Evolutionary conservation across 2,888 invertebrate genomes (phyloP).

Genomic region (Zootermopsis nevadensis): DNA sequence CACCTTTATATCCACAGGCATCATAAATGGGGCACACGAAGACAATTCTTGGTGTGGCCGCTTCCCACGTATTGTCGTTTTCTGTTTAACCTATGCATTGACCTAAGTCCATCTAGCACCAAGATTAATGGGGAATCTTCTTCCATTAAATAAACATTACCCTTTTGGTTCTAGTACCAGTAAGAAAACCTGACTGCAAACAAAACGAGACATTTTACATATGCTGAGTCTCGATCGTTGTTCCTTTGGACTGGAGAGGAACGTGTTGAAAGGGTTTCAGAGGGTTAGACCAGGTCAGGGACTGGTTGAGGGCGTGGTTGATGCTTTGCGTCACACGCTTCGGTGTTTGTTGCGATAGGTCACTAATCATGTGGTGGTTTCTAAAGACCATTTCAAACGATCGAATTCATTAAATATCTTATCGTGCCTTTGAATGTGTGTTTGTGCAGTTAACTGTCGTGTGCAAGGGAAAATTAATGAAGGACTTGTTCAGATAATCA

Average conservation of each 20-base stretch:
- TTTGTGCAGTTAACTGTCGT: too few relatives aligned
- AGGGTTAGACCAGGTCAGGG: slow-evolving; percentile 18
- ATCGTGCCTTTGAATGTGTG: too few relatives aligned
- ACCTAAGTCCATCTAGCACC: slow-evolving; percentile 9
- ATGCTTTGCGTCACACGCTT: background rate
- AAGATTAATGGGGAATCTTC: slow-evolving; percentile 34
- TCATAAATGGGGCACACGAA: background rate
- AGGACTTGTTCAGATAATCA: too few relatives aligned
- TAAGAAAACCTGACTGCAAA: background rate
- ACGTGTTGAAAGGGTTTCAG: background rate
- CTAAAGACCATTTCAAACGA: background rate
- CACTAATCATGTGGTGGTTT: background rate
- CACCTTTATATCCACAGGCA: background rate
- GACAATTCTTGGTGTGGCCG: background rate
- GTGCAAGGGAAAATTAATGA: too few relatives aligned
- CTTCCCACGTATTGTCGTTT: slow-evolving; percentile 36
- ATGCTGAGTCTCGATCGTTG: background rate
- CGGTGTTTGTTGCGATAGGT: background rate
- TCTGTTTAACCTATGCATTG: slow-evolving; percentile 40
- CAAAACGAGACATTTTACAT: background rate
- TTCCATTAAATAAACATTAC: slow-evolving; percentile 49
- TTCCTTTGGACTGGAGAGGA: background rate
- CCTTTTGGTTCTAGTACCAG: background rate
- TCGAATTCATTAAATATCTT: background rate
- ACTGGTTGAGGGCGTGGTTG: background rate